Evolutionary conservation across 2,888 invertebrate genomes (phyloP).

Genomic region (Lomographa bimaculata): DNA sequence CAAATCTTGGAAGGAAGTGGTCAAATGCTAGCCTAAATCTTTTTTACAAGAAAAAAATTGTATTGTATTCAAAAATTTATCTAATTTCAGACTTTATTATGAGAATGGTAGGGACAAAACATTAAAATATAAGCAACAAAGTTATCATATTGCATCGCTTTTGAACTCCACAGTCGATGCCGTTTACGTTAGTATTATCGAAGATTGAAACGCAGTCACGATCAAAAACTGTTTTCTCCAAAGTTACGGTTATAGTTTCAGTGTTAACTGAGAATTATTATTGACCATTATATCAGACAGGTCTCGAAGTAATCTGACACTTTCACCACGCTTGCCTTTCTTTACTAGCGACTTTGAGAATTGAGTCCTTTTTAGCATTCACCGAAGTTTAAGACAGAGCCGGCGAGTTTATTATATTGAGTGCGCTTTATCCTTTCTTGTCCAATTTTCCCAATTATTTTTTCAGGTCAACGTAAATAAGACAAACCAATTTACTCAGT

Average conservation of each 20-base stretch:
- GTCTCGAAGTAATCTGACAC: slow-evolving; percentile 33
- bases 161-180: too few species aligned
- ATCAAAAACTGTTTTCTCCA: slow-evolving; percentile 38
- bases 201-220: slow-evolving; percentile 47
- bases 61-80: too few species aligned
- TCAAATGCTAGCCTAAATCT: too few species aligned
- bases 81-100: too few species aligned
- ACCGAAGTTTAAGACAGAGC: slow-evolving; percentile 9
- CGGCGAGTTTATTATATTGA: slow-evolving; percentile 7
- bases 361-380: slow-evolving; percentile 17
- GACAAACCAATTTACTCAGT: slow-evolving; percentile 6
- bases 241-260: slow-evolving; percentile 38
- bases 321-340: slow-evolving; percentile 33
- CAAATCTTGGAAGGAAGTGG: too few species aligned
- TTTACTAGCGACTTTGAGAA: slow-evolving; percentile 28
- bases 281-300: slow-evolving; percentile 35
- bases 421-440: slow-evolving; percentile 10
- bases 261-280: slow-evolving; percentile 38
- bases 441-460: slow-evolving; percentile 17
- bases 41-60: too few species aligned
- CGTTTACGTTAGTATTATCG: too few species aligned
- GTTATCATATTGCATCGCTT: too few species aligned
- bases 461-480: slow-evolving; percentile 12
- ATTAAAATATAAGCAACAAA: too few species aligned
- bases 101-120: too few species aligned